Evolutionary conservation across 2,888 invertebrate genomes (phyloP), one percentile per base, ranked within the genome.

Genomic region (Drosophila cognata): DNA sequence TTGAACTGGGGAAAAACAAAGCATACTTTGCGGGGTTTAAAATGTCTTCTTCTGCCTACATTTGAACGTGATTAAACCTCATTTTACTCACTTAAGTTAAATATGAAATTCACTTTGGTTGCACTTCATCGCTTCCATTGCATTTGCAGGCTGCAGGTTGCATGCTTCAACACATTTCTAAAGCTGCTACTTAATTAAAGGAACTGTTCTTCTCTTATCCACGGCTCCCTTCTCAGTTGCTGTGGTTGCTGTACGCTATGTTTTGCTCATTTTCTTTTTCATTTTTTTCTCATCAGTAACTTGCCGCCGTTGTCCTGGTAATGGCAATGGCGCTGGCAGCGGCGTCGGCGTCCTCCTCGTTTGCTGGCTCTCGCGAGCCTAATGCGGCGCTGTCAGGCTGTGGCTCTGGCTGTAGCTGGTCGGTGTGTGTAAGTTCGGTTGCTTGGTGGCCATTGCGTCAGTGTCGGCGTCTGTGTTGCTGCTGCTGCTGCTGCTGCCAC

Each of bases 221-320:
- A 48, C 31, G 52, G 60, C 28, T 46, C 33, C 48, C 13, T 66
- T 77, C 77, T 63, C 53, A 48, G 31, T 31, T 21, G 41, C 2
- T 50, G 50, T 18, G 25, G 13, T 50, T 28, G 63, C n/a, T 55
- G 61, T 76, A 11, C 11, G 29, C 16, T 56, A 21, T 51, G 36
- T 29, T 48, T 57, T 75, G 41, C 64, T 65, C 60, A 59, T 59
- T 70, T 51, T 16, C 5, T 13, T 41, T 13, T 28, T 56, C 33
- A 11, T 36, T 60, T 57, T 36, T 35, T 60, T 59, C 56, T 41
- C 62, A 63, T 65, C 69, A 64, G 53, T 77, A 56, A 72, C 68
- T 77, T 58, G 63, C 43, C 50, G 77, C 61, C 70, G 81, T 84
- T 84, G 89, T 84, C 88, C 84, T 88, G 83, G 71, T 77, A 80